Evolutionary conservation across 2,113 vertebrate genomes (phyloP).

Genomic region (Hirundichthys speculiger): DNA sequence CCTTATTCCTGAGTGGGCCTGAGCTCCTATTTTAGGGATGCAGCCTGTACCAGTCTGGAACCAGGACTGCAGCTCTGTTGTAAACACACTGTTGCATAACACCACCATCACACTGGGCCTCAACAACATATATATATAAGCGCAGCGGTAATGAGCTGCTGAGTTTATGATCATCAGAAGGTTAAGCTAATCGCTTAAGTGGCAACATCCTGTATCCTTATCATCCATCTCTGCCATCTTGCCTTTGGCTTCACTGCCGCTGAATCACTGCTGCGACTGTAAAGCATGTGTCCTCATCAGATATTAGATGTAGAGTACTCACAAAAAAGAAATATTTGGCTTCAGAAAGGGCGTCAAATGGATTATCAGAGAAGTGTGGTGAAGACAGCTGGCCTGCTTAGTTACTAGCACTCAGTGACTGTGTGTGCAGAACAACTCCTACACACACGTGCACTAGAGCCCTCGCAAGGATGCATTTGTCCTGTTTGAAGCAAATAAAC

Average conservation of each 20-base stretch:
- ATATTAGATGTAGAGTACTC: no score
- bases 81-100: not conserved
- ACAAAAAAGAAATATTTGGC: no score
- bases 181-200: not conserved
- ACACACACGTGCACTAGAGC: no score
- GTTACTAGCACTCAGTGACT: no score
- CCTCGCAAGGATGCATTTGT: no score
- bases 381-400: no score
- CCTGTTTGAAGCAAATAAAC: no score
- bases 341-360: no score
- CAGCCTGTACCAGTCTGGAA: not conserved
- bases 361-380: no score
- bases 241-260: not conserved
- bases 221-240: not conserved
- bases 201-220: not conserved
- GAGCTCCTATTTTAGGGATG: not conserved
- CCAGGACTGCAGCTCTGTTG: not conserved
- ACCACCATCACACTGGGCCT: not conserved
- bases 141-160: conserved; percentile 8
- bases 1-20: not conserved
- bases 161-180: conserved; percentile 11
- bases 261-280: no score
- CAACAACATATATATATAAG: not conserved
- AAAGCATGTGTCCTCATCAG: no score
- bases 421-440: no score